Evolutionary conservation across 2,113 vertebrate genomes (phyloP), one percentile per base, ranked within the genome.

Genomic region (Rhinoptilus africanus): DNA sequence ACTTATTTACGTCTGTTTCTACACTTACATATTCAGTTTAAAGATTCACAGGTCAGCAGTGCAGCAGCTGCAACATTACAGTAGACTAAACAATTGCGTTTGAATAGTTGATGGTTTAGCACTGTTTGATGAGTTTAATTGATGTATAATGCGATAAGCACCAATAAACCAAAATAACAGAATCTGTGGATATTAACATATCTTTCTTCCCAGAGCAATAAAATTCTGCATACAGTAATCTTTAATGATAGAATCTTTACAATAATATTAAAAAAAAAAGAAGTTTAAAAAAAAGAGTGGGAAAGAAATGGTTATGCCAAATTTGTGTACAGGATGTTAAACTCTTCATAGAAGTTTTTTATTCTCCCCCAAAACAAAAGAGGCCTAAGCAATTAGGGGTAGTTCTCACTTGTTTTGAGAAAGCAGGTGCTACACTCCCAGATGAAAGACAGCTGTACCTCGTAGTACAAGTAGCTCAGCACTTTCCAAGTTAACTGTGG

Each of bases 101-200:
- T 54, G 50, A 90, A 88, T 28, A 93, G 59, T 60, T 85, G 67
- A 73, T 34, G 30, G 13, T 34, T 50, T 53, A 83, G 39, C 73
- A 80, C 63, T 87, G 47, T 85, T 88, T 88, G 63, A 77, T 81
- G 34, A 74, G 39, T 88, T 88, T 88, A 66, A 93, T 54, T 88
- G 89, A 88, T 94, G 63, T 62, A 69, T 90, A 92, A 92, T 66
- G 51, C 66, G 82, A 83, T 68, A 77, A 91, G 53, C 73, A 77
- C 35, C 74, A 94, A 88, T 77, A 92, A 90, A 94, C 37, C 43
- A 68, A 92, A 92, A 93, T 68, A 92, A 88, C 48, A 90, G 64
- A 48, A 91, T 60, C 54, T 78, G 26, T 85, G 71, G 50, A 92
- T 90, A 92, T 75, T 71, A 68, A 43, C 41, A 30, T 67, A n/a